phyloP scores from a whole-genome alignment of 2,113 vertebrate species.

The Bothrops jararaca region DNA sequence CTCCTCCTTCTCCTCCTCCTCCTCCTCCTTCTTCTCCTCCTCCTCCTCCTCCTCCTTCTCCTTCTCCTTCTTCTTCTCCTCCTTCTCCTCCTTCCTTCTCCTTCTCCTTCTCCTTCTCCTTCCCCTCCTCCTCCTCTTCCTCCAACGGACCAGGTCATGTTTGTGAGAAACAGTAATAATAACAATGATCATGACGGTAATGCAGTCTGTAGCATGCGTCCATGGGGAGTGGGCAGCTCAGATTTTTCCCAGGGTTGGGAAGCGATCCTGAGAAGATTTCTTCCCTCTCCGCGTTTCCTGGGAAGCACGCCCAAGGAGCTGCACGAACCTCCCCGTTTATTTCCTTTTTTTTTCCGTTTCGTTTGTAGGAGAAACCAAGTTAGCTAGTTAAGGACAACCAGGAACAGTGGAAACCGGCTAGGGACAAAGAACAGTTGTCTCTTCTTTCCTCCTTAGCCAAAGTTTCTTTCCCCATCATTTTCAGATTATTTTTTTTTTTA shows the following conservation, averaged over 20 bases:
- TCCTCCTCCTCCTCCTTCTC: too few relatives aligned
- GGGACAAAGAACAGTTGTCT: not conserved
- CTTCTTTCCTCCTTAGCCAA: not conserved
- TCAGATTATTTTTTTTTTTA: not conserved
- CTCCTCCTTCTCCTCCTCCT: not conserved
- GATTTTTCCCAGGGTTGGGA: not conserved
- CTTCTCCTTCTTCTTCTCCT: too few relatives aligned
- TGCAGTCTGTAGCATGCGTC: constrained; percentile 12
- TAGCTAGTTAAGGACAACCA: not conserved
- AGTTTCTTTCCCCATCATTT: not conserved
- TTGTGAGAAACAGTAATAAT: not conserved
- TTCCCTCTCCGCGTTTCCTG: not conserved
- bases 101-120: too few relatives aligned
- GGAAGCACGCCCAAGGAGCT: not conserved
- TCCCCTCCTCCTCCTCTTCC: not conserved
- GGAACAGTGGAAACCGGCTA: not conserved
- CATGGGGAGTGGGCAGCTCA: not conserved
- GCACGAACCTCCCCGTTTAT: not conserved
- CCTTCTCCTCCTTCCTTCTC: too few relatives aligned
- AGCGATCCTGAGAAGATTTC: not conserved
- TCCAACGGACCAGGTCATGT: not conserved
- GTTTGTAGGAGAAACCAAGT: not conserved
- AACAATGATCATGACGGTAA: not conserved
- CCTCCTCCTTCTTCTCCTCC: not conserved
- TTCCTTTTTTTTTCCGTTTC: not conserved